Conservation (phyloP, 2,113 vertebrate species). For the Otus sunia region DNA sequence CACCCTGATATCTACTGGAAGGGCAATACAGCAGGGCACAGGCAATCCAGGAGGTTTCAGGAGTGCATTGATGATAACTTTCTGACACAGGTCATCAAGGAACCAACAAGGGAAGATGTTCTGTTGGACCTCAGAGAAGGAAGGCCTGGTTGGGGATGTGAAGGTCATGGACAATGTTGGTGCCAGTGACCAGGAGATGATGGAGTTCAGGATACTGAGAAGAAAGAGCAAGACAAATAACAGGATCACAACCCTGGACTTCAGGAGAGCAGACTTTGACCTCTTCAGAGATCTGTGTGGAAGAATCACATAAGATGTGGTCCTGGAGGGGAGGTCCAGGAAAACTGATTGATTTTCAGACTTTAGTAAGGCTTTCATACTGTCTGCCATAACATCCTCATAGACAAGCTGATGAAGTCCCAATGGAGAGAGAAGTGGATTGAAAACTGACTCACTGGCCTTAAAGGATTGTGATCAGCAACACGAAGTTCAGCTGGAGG, state of each 20-base stretch:
- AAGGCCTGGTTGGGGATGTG: neutral
- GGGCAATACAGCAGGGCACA: neutral
- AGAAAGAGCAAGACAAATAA: neutral
- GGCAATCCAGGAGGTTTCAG: neutral
- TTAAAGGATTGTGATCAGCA: neutral
- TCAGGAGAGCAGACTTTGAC: neutral
- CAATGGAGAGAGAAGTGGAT: neutral
- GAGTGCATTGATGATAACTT: neutral
- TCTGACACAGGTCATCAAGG: neutral
- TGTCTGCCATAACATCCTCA: neutral
- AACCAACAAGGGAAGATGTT: neutral
- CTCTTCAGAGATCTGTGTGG: neutral
- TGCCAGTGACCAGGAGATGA: neutral
- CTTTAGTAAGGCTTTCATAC: neutral
- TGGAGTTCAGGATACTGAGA: neutral
- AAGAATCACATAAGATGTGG: neutral
- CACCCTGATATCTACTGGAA: neutral
- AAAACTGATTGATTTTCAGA: neutral
- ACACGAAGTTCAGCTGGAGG: neutral
- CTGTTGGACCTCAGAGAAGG: neutral
- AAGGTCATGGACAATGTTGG: neutral
- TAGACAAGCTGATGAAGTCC: neutral
- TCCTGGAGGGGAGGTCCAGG: neutral
- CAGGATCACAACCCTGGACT: neutral
- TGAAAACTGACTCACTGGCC: neutral